phyloP scores from a whole-genome alignment of 1,140 invertebrate species.

The Lepidurus arcticus region DNA sequence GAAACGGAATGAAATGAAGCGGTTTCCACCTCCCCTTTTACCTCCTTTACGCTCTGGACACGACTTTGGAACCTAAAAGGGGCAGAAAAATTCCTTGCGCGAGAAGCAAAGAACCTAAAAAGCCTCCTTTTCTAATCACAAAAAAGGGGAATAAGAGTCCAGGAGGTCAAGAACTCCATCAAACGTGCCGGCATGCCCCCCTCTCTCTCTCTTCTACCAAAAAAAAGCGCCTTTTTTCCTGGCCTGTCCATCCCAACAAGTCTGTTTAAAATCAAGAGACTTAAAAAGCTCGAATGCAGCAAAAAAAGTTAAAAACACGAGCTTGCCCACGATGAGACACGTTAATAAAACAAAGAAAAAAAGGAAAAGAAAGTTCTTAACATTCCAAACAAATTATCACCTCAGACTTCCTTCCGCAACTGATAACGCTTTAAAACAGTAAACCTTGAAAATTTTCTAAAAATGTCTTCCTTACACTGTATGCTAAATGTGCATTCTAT shows the following conservation, averaged over 20 bases:
- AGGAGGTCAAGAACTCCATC: slow-evolving; percentile 21
- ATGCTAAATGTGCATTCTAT: too few species aligned
- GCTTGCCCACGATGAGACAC: too few species aligned
- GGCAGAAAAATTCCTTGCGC: neutral
- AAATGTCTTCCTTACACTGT: too few species aligned
- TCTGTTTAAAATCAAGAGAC: neutral
- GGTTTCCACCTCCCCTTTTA: too few species aligned
- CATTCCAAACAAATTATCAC: slow-evolving; percentile 10
- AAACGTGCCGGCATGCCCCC: slow-evolving; percentile 16
- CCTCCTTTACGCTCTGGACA: too few species aligned
- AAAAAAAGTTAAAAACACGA: too few species aligned
- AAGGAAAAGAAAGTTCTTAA: neutral
- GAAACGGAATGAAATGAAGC: too few species aligned
- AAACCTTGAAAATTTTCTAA: neutral
- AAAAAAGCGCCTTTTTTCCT: neutral
- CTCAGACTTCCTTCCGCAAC: slow-evolving; percentile 4
- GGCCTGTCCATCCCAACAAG: neutral
- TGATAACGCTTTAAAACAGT: neutral
- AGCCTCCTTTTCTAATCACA: neutral
- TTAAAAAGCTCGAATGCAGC: too few species aligned
- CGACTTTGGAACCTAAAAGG: neutral
- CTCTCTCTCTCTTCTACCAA: neutral
- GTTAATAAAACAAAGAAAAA: neutral
- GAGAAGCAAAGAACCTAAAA: neutral
- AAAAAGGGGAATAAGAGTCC: neutral